Conservation (phyloP, 2,888 invertebrate genomes). For the Tenodera sinensis region DNA sequence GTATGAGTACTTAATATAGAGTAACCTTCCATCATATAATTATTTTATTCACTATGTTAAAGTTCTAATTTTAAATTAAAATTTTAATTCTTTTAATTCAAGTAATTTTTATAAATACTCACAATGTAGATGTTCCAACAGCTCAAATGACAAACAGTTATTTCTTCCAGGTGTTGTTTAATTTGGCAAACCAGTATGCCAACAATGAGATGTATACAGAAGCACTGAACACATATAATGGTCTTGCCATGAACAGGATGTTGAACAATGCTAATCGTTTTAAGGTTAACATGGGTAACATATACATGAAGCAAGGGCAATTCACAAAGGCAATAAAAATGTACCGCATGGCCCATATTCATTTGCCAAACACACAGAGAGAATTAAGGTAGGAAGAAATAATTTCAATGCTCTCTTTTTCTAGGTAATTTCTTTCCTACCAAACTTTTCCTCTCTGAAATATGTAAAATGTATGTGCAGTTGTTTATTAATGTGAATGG, state of each 20-base stretch:
- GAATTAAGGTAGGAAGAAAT: conserved; percentile 65
- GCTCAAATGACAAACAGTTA: no score
- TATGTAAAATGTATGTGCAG: not conserved
- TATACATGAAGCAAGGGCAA: conserved; percentile 90
- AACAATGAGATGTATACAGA: conserved; percentile 93
- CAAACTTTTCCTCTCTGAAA: not conserved
- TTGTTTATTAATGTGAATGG: no score
- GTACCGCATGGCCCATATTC: conserved; percentile 98
- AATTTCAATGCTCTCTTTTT: not conserved
- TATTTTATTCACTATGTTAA: no score
- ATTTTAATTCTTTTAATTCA: no score
- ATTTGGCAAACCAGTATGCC: conserved; percentile 91
- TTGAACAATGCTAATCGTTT: conserved; percentile 90
- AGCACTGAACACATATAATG: conserved; percentile 91
- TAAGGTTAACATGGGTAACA: conserved; percentile 98
- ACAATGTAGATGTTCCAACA: no score
- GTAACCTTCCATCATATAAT: no score
- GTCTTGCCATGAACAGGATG: conserved; percentile 89
- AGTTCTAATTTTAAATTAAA: no score
- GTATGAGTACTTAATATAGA: no score
- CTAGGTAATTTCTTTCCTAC: not conserved
- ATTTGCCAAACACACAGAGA: conserved; percentile 86
- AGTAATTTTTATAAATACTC: no score
- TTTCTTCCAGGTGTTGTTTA: conserved; percentile 77
- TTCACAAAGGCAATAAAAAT: conserved; percentile 94